Evolutionary conservation across 1,140 invertebrate species (phyloP).

Genomic region (Drosophila ercepeae): DNA sequence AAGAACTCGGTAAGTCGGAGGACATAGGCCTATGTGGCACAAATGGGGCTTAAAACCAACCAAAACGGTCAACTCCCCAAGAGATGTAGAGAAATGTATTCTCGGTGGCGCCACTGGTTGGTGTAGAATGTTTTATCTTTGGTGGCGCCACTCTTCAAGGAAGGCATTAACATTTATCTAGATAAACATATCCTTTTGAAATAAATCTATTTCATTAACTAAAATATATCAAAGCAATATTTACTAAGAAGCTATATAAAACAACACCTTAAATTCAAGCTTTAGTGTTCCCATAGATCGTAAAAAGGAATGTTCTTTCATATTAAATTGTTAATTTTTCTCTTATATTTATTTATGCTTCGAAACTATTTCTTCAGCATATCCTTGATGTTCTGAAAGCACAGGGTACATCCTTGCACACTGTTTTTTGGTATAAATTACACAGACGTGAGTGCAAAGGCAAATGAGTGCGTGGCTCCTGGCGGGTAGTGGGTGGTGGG

Average conservation of each 20-base stretch:
- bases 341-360: neutral
- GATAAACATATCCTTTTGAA: neutral
- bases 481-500: constrained; percentile 3
- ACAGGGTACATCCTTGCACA: constrained; percentile 25
- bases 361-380: neutral
- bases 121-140: constrained; percentile 1
- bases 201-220: neutral
- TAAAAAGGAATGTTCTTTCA: too few species aligned
- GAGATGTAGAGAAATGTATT: neutral
- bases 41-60: neutral
- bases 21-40: neutral
- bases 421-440: constrained; percentile 75
- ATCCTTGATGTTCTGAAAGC: neutral
- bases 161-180: neutral
- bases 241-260: too few species aligned
- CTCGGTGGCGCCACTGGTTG: constrained; percentile 2
- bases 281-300: too few species aligned
- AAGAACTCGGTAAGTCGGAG: neutral
- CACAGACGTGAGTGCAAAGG: constrained; percentile 73
- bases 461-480: constrained; percentile 58
- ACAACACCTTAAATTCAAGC: too few species aligned
- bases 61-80: neutral
- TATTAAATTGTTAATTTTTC: neutral
- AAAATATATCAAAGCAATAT: neutral
- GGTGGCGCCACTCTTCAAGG: neutral